Evolutionary conservation across 2,797 vertebrate species (phyloP).

Genomic region (Knipowitschia caucasica): DNA sequence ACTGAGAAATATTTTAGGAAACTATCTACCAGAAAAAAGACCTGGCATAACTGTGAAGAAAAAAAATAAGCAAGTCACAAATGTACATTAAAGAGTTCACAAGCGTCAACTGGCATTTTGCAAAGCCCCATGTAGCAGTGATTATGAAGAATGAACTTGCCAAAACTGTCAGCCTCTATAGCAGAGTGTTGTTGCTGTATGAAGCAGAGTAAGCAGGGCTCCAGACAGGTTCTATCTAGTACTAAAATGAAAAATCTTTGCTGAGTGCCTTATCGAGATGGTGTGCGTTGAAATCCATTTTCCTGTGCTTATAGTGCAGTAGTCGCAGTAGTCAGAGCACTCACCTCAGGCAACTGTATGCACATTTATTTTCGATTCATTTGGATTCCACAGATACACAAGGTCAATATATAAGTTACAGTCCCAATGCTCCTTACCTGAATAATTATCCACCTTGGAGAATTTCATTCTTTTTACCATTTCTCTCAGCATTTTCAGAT

Average conservation of each 20-base stretch:
- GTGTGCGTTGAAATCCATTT: not conserved
- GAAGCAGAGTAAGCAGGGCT: not conserved
- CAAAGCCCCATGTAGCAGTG: not conserved
- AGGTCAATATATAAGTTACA: slow-evolving; percentile 4
- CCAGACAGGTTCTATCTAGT: not conserved
- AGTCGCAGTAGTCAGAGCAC: not conserved
- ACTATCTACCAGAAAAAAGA: no score
- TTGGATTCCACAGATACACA: not conserved
- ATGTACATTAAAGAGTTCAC: not conserved
- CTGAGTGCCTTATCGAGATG: not conserved
- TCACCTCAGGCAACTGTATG: not conserved
- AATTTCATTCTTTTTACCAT: not conserved
- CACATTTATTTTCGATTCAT: not conserved
- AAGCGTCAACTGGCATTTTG: not conserved
- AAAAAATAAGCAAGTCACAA: not conserved
- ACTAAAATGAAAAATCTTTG: slow-evolving; percentile 1
- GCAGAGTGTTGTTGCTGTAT: not conserved
- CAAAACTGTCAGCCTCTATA: slow-evolving; percentile 1
- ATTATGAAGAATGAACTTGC: slow-evolving; percentile 11
- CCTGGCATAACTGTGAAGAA: not conserved
- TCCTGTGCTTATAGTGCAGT: not conserved
- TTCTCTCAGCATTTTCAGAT: not conserved
- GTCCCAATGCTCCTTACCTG: not conserved
- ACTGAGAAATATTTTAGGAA: no score
- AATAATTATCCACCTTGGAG: slow-evolving; percentile 5